These are phyloP conservation scores for Cerastoderma edule DNA, from an alignment of 2,888 invertebrate genomes.

Conservation along the genomic window DNA sequence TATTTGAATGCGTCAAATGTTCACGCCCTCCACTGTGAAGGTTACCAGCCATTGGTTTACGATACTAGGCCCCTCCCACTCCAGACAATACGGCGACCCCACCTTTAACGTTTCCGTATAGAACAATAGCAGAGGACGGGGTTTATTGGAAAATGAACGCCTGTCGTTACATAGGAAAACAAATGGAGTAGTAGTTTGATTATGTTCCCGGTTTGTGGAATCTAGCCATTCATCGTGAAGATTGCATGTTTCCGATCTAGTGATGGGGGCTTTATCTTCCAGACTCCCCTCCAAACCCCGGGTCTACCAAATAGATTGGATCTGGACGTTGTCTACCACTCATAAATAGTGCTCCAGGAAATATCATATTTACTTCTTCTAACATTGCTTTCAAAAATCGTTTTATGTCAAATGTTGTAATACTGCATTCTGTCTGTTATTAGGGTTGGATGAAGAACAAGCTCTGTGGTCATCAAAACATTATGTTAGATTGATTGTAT, in stretches of 20 bases:
- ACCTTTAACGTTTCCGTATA: conserved; percentile 21
- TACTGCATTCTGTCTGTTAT: too few relatives aligned
- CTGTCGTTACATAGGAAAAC: conserved; percentile 19
- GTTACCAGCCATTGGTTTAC: conserved; percentile 39
- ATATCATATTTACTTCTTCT: too few relatives aligned
- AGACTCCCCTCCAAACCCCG: too few relatives aligned
- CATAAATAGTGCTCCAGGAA: too few relatives aligned
- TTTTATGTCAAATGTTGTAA: too few relatives aligned
- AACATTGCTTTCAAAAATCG: too few relatives aligned
- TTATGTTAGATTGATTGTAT: too few relatives aligned
- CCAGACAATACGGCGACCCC: conserved; percentile 34
- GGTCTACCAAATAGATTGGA: too few relatives aligned
- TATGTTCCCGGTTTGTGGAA: conserved; percentile 6
- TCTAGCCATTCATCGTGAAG: neutral
- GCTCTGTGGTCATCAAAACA: too few relatives aligned
- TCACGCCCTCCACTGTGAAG: conserved; percentile 27
- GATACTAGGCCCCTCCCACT: conserved; percentile 29
- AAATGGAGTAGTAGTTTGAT: conserved; percentile 22
- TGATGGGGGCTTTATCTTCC: conserved; percentile 2
- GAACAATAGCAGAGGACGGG: conserved; percentile 7
- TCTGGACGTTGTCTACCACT: too few relatives aligned
- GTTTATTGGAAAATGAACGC: conserved; percentile 22
- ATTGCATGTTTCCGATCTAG: conserved; percentile 16
- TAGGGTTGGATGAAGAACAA: too few relatives aligned
- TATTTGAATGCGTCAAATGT: conserved; percentile 41